Conservation (phyloP, 2,888 invertebrate species). For the Atethmia centrago region DNA sequence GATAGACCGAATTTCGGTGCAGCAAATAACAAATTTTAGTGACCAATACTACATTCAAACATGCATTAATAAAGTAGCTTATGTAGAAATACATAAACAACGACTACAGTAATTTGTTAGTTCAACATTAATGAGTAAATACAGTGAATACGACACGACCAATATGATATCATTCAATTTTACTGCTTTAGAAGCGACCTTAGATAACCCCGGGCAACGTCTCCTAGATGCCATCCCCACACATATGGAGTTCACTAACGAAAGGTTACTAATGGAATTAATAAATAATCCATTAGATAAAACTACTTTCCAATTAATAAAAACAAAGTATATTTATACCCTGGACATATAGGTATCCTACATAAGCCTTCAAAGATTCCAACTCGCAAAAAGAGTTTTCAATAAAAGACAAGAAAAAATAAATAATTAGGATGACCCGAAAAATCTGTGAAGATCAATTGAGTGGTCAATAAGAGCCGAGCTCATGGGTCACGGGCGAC, state of each 20-base stretch:
- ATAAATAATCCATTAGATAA: slow-evolving; percentile 56
- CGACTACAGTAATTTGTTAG: slow-evolving; percentile 82
- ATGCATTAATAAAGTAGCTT: slow-evolving; percentile 45
- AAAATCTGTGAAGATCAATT: slow-evolving; percentile 86
- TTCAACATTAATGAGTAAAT: slow-evolving; percentile 87
- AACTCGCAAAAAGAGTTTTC: slow-evolving; percentile 35
- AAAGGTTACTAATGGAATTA: slow-evolving; percentile 67
- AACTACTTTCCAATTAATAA: slow-evolving; percentile 53
- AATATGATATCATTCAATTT: slow-evolving; percentile 89
- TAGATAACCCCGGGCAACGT: slow-evolving; percentile 87
- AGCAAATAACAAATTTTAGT: slow-evolving; percentile 7
- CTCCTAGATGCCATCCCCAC: slow-evolving; percentile 83
- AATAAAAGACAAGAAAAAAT: slow-evolving; percentile 60
- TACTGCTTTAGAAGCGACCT: slow-evolving; percentile 89
- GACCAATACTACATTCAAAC: slow-evolving; percentile 19
- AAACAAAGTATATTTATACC: slow-evolving; percentile 1
- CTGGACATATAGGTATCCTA: too few relatives aligned
- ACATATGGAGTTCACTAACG: slow-evolving; percentile 72
- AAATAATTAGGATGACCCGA: slow-evolving; percentile 72
- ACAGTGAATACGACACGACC: slow-evolving; percentile 85
- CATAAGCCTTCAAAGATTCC: not conserved
- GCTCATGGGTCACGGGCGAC: slow-evolving; percentile 84
- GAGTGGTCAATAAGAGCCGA: slow-evolving; percentile 84
- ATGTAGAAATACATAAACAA: slow-evolving; percentile 75
- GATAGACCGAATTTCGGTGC: slow-evolving; percentile 6